These are phyloP conservation scores for Leptopterna dolabrata DNA, from an alignment of 2,888 invertebrate species.

Conservation along the genomic window DNA sequence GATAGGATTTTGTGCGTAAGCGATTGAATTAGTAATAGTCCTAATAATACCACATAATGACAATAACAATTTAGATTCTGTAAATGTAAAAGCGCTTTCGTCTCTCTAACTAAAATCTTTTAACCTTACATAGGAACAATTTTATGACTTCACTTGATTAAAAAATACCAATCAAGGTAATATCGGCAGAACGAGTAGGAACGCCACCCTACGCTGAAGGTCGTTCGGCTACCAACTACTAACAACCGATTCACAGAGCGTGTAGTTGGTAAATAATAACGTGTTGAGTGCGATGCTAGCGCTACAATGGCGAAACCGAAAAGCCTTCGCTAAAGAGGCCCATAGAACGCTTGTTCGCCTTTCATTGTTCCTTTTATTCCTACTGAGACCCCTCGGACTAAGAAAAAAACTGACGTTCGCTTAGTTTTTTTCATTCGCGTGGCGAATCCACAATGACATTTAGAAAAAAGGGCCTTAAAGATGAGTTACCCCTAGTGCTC, in stretches of 20 bases:
- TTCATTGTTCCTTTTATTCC: neutral
- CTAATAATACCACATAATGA: no score
- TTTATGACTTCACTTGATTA: neutral
- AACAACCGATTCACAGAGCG: neutral
- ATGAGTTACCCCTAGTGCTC: neutral
- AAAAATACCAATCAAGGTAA: neutral
- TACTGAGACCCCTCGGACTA: neutral
- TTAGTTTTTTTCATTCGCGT: conserved; percentile 11
- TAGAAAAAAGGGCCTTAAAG: neutral
- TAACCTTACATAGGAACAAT: no score
- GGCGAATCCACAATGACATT: conserved; percentile 3
- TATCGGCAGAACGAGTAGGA: no score
- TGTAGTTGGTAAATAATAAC: neutral
- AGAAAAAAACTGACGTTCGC: neutral
- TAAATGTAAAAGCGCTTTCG: no score
- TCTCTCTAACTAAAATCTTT: no score
- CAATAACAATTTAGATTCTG: no score
- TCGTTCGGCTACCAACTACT: neutral
- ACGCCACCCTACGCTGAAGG: neutral
- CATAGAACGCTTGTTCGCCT: neutral
- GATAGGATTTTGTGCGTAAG: no score
- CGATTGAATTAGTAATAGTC: no score
- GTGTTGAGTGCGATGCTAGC: neutral
- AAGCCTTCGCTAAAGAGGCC: neutral
- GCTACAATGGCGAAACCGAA: neutral